These are phyloP conservation scores for Holacanthella duospinosa DNA, from an alignment of 2,888 invertebrate genomes.

Conservation along the genomic window DNA sequence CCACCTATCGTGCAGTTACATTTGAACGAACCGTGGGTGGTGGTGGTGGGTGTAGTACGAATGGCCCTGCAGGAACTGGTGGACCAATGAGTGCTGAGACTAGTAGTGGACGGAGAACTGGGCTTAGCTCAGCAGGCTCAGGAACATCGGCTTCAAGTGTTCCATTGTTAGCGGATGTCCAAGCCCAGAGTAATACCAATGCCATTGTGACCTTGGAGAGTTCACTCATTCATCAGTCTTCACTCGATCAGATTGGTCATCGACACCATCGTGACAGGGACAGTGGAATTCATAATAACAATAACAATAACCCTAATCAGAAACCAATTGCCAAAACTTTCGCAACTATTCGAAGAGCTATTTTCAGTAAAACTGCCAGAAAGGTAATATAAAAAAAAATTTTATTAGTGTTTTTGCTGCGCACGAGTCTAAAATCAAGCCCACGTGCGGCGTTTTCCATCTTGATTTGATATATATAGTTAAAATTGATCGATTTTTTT, in stretches of 20 bases:
- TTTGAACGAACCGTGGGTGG: constrained; percentile 11
- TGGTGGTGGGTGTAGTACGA: constrained; percentile 22
- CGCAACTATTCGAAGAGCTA: constrained; percentile 35
- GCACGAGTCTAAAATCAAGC: too few relatives aligned
- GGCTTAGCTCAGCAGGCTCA: constrained; percentile 8
- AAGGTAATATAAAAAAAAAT: constrained; percentile 24
- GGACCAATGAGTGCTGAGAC: constrained; percentile 2
- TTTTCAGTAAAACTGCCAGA: constrained; percentile 37
- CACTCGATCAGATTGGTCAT: constrained; percentile 3
- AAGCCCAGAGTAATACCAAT: constrained; percentile 27
- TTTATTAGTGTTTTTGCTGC: too few relatives aligned
- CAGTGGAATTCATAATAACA: constrained; percentile 10
- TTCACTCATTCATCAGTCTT: constrained; percentile 20
- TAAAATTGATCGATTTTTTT: neutral
- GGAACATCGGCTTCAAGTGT: constrained; percentile 30
- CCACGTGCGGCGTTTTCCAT: too few relatives aligned
- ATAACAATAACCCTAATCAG: constrained; percentile 27
- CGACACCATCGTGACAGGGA: neutral
- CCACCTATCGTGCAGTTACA: constrained; percentile 4
- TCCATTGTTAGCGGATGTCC: constrained; percentile 33
- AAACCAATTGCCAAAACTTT: constrained; percentile 38
- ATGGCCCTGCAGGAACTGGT: too few relatives aligned
- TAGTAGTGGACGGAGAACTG: constrained; percentile 9
- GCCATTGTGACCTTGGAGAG: constrained; percentile 30
- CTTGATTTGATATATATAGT: too few relatives aligned